These are phyloP conservation scores for Sporophila hypoxantha DNA, from an alignment of 2,113 vertebrate genomes.

Conservation along the genomic window DNA sequence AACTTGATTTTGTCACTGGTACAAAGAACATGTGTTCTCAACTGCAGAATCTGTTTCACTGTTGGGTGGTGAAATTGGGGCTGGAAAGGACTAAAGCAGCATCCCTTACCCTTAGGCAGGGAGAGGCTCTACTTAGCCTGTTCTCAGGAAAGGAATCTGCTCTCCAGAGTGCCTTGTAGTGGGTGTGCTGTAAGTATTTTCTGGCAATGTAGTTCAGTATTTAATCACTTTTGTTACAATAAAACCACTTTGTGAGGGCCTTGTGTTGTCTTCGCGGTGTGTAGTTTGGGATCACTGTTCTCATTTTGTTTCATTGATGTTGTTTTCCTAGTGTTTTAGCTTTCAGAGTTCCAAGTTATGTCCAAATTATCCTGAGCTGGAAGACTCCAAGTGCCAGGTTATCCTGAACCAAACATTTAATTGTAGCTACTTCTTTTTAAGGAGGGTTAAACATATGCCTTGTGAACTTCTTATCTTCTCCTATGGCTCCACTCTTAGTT, in stretches of 20 bases:
- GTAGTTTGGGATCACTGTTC: background rate
- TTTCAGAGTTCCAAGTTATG: background rate
- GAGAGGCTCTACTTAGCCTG: background rate
- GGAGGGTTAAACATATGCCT: background rate
- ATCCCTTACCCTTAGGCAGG: background rate
- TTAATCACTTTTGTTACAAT: background rate
- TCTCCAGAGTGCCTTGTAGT: background rate
- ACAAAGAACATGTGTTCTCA: background rate
- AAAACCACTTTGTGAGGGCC: background rate
- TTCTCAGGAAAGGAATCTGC: background rate
- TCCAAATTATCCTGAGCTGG: background rate
- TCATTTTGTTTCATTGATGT: background rate
- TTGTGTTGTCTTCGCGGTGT: background rate
- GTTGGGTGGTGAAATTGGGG: background rate
- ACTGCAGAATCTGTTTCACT: background rate
- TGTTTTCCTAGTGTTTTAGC: background rate
- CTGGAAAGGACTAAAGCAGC: background rate
- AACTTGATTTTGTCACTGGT: background rate
- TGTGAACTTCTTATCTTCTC: background rate
- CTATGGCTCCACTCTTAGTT: background rate
- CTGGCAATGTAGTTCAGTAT: background rate
- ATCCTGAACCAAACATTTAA: background rate
- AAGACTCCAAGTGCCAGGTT: background rate
- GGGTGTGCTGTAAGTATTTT: background rate
- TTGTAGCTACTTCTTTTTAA: background rate